Percentiles rank a stretch among this genome's conserved stretches.
These are phyloP conservation scores for Bombyx mori DNA, from an alignment of 1,140 invertebrate species.

Conservation along the genomic window DNA sequence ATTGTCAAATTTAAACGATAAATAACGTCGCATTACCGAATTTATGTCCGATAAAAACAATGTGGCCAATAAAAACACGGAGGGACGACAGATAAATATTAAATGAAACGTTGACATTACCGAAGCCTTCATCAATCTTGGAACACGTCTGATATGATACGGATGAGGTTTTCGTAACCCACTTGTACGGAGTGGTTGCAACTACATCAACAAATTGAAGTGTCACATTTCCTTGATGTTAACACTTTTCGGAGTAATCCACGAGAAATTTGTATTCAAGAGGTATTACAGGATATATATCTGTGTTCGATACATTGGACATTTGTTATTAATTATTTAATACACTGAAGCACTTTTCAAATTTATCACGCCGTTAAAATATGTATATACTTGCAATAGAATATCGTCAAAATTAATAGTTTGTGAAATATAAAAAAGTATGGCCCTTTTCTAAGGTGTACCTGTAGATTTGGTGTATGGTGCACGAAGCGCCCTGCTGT, in stretches of 20 bases:
- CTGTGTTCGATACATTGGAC: too few relatives aligned
- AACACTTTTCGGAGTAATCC: slow-evolving; percentile 6
- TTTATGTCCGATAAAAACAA: slow-evolving; percentile 12
- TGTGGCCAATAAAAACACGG: slow-evolving; percentile 14
- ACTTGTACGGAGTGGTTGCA: slow-evolving; percentile 5
- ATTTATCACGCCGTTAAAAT: too few relatives aligned
- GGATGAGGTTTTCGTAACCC: slow-evolving; percentile 37
- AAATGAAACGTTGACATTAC: slow-evolving; percentile 45
- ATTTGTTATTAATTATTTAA: too few relatives aligned
- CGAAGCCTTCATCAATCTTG: slow-evolving; percentile 39
- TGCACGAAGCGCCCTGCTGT: slow-evolving; percentile 38
- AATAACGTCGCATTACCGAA: slow-evolving; percentile 12
- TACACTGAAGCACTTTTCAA: too few relatives aligned
- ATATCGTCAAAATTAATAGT: too few relatives aligned
- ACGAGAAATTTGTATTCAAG: neutral
- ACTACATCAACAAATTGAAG: slow-evolving; percentile 35
- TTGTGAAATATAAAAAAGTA: too few relatives aligned
- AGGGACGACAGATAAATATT: slow-evolving; percentile 27
- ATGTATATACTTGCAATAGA: too few relatives aligned
- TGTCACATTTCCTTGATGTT: slow-evolving; percentile 30
- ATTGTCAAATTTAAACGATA: slow-evolving; percentile 12
- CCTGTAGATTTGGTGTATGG: neutral
- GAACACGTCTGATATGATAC: slow-evolving; percentile 27
- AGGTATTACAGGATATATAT: too few relatives aligned
- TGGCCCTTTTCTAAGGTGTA: too few relatives aligned